A percentile compares a stretch with the other conserved stretches of the same genome.
Conservation (phyloP, 1,140 invertebrate species). For the Maniola jurtina region DNA sequence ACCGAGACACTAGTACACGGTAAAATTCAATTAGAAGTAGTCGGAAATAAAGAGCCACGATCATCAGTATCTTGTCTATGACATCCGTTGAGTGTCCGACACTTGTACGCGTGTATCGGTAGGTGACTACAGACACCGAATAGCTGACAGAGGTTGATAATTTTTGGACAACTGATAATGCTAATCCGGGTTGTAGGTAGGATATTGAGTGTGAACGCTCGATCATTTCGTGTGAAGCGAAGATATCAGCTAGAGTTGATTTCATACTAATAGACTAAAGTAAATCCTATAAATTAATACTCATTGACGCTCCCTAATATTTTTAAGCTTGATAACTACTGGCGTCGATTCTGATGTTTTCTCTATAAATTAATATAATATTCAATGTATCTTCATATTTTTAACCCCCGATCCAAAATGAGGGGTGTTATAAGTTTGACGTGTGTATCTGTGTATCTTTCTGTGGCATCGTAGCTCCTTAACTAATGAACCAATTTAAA, state of each 20-base stretch:
- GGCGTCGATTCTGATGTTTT: no score
- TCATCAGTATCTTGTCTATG: conserved; percentile 24
- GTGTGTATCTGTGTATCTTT: no score
- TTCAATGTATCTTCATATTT: no score
- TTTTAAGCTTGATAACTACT: no score
- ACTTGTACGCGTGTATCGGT: conserved; percentile 22
- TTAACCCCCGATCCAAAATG: no score
- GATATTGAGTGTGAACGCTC: conserved; percentile 36
- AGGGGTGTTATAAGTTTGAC: no score
- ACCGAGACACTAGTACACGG: background rate
- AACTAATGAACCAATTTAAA: no score
- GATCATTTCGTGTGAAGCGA: conserved; percentile 46
- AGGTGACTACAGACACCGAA: conserved; percentile 21
- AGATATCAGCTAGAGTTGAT: conserved; percentile 17
- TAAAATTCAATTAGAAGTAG: conserved; percentile 27
- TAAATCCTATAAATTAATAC: background rate
- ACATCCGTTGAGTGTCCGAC: conserved; percentile 23
- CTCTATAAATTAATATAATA: no score
- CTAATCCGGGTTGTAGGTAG: conserved; percentile 33
- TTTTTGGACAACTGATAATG: conserved; percentile 48
- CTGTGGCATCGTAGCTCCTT: no score
- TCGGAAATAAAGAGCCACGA: conserved; percentile 29
- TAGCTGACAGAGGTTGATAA: conserved; percentile 45
- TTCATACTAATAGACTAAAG: background rate
- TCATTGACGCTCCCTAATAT: background rate